Percentiles rank a stretch among this genome's conserved stretches.
Conservation (phyloP, 92 coral and sea anemone species). For the Palythoa caribaeorum region DNA sequence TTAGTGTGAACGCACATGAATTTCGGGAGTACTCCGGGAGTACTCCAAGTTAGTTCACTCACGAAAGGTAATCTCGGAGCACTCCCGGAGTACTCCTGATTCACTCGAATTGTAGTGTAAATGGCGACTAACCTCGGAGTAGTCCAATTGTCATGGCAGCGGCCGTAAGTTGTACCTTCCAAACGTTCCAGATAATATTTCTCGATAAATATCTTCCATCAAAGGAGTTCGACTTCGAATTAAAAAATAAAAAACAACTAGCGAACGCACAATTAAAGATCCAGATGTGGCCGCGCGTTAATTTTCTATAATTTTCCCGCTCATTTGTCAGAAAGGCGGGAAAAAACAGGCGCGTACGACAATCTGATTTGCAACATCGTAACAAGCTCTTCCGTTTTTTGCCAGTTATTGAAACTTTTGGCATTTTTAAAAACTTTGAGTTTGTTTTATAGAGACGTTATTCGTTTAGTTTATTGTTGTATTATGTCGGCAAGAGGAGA, state of each 20-base stretch:
- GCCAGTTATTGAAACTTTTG: not conserved
- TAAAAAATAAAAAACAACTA: not conserved
- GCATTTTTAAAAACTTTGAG: not conserved
- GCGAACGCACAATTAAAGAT: conserved; percentile 7
- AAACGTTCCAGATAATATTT: not conserved
- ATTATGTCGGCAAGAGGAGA: not conserved
- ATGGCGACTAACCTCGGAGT: too few species aligned
- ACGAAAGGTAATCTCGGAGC: too few species aligned
- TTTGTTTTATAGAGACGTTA: not conserved
- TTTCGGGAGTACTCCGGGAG: too few species aligned
- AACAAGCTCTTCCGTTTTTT: not conserved
- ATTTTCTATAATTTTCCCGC: conserved; percentile 25
- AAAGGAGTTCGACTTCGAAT: conserved; percentile 2
- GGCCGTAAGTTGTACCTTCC: too few species aligned
- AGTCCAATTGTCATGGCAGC: too few species aligned
- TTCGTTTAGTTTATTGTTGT: not conserved
- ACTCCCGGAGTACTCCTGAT: too few species aligned
- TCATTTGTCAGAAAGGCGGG: conserved; percentile 35
- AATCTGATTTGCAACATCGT: conserved; percentile 3
- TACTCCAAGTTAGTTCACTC: too few species aligned
- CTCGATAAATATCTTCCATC: not conserved
- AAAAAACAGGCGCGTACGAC: conserved; percentile 29
- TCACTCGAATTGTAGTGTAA: too few species aligned
- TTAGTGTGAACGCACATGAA: too few species aligned
- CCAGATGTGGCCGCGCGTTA: conserved; percentile 11